These are phyloP conservation scores for Hydrozoanthus tunicans DNA, from an alignment of 64 coral and sea anemone genomes.

Conservation along the genomic window DNA sequence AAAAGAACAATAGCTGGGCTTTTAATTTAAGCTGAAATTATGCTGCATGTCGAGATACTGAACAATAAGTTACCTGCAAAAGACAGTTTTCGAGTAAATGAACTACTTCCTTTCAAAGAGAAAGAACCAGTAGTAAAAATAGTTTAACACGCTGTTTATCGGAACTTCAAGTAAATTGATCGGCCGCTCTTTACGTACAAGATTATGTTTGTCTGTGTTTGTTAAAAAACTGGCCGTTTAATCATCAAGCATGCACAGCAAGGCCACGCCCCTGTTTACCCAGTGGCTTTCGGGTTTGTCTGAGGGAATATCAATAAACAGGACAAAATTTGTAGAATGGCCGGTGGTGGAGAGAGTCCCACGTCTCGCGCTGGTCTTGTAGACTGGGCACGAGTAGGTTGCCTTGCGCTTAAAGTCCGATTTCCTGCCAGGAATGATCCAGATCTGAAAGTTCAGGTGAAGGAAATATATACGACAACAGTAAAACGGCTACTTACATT, in stretches of 20 bases:
- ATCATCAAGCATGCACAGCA: constrained; percentile 95
- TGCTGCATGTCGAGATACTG: background rate
- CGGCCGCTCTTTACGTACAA: background rate
- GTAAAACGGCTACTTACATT: no score
- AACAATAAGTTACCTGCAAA: background rate
- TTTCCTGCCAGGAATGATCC: constrained; percentile 94
- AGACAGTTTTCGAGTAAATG: background rate
- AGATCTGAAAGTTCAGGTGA: constrained; percentile 72
- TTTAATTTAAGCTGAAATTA: background rate
- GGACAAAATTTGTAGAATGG: constrained; percentile 98
- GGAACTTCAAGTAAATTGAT: background rate
- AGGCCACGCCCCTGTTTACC: constrained; percentile 96
- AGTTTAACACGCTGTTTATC: background rate
- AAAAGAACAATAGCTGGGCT: background rate
- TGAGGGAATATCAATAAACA: constrained; percentile 90
- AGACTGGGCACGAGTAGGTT: constrained; percentile 89
- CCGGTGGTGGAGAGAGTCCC: constrained; percentile 97
- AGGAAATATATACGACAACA: constrained; percentile 36
- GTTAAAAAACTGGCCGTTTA: constrained; percentile 18
- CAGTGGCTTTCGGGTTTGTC: constrained; percentile 89
- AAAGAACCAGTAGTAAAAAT: background rate
- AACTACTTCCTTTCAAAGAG: background rate
- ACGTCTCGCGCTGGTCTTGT: constrained; percentile 95
- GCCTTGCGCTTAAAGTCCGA: constrained; percentile 89
- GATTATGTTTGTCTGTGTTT: background rate